Base-by-base conservation (phyloP, 2,888 invertebrate genomes). In the Helobdella robusta region DNA sequence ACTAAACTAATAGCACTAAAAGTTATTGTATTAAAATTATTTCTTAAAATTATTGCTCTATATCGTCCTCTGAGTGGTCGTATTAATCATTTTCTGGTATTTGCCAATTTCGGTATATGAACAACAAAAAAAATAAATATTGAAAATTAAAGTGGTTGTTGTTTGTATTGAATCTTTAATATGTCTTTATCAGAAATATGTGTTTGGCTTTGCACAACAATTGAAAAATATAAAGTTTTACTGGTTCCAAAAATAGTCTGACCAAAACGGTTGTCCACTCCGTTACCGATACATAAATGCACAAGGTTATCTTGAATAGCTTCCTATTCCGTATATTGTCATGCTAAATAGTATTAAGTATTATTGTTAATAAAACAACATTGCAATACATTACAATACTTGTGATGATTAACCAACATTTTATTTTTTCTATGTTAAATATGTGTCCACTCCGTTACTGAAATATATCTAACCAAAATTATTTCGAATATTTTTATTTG, bases 171-270 rank as follows among this genome's bases (percentile, higher is more conserved):
- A 40, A 40, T 40, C 44, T 40, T 40, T 15, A 40, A 40, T 40
- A 40, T 40, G 44, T 40, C 44, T 40, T 40, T 40, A 40, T 40
- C 44, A 40, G 44, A 40, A 40, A 40, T 40, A 40, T 40, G 44
- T 40, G 44, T 40, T 40, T 40, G 44, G 44, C n/a, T 40, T 40
- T 40, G 44, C 44, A 40, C 44, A 40, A 40, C 44, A 40, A 40
- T 40, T 40, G 44, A 40, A 40, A 40, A 15, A 40, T 40, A 40
- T 40, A 40, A 40, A 40, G 44, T 40, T 40, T 40, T 40, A 40
- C 44, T 40, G 44, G 44, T n/a, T 40, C 44, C 11, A 40, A 40
- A 40, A 40, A 40, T 40, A 40, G 44, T 40, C 44, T 40, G 44
- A 40, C 44, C n/a, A 15, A 11, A 40, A 40, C 44, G n/a, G 11